Base-by-base conservation (phyloP, 2,888 invertebrate species). In the Carpatolechia fugitivella region DNA sequence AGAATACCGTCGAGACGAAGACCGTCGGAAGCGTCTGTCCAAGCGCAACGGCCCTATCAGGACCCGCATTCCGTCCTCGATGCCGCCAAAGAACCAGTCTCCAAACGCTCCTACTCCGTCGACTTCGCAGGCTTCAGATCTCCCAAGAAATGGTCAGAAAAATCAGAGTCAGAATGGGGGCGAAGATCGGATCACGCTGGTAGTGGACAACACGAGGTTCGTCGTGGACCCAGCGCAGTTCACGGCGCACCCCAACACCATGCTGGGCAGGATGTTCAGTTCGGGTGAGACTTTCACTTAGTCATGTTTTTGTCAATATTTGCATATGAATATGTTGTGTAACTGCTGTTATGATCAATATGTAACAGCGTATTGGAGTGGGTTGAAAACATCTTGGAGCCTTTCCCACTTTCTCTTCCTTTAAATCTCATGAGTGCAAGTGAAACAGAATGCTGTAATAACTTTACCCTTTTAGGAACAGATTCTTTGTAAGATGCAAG, bases 231-330 rank as follows among this genome's bases (percentile, higher is more conserved):
- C 97, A 5, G 94, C 96, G 1, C 92, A 99, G 60, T 97, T 99
- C 74, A 95, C 96, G 8, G 96, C 97, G 1, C 97, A 99, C 85
- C 98, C 99, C 0, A 98, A 99, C 78, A 99, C 99, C 0, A 99
- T 99, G 99, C 90, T 99, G 31, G 99, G 99, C n/a, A 94, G 98
- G 68, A 99, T 99, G 99, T 99, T 99, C 73, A 97, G 97, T 76
- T 96, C 97, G 10, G 97, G 97, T 58, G 56, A 73, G 74, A 24
- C 24, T 24, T 24, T 24, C 24, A 24, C 24, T 24, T 24, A 4
- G 6, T 4, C 6, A 24, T 24, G 24, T 24, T 24, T 24, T 4
- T 4, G 24, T 24, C 24, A 24, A 4, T 6, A 24, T 24, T 24
- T 24, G 24, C 24, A 24, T 24, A 24, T 24, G 24, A 24, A 24